Evolutionary conservation across 2,888 invertebrate genomes (phyloP).

Genomic region (Odontothrips loti): DNA sequence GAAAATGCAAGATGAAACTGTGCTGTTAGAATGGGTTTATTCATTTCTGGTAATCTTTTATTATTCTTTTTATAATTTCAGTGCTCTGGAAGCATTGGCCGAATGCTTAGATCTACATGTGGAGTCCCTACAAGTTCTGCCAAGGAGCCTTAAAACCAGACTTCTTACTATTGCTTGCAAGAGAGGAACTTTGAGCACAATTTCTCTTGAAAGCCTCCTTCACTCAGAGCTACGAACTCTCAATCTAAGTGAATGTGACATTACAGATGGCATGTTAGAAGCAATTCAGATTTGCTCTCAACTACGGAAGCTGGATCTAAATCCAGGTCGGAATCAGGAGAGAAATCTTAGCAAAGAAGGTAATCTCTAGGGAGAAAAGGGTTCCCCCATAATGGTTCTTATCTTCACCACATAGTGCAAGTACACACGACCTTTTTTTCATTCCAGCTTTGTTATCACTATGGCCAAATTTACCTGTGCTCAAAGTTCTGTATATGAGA

Average conservation of each 20-base stretch:
- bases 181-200: background rate
- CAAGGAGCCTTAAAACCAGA: background rate
- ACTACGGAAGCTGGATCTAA: background rate
- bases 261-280: background rate
- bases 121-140: background rate
- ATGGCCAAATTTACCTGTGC: background rate
- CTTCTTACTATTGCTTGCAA: background rate
- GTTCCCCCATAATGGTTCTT: background rate
- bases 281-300: conserved; percentile 4
- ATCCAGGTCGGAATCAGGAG: conserved; percentile 6
- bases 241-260: background rate
- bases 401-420: background rate
- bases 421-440: background rate
- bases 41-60: no score
- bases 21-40: no score
- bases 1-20: no score
- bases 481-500: background rate
- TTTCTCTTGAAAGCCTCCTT: background rate
- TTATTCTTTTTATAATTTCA: background rate
- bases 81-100: background rate
- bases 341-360: background rate
- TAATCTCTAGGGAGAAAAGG: background rate
- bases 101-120: conserved; percentile 10
- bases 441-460: background rate
- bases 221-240: background rate